These are phyloP conservation scores for Microcaecilia unicolor DNA, from an alignment of 2,797 vertebrate species.

Conservation along the genomic window DNA sequence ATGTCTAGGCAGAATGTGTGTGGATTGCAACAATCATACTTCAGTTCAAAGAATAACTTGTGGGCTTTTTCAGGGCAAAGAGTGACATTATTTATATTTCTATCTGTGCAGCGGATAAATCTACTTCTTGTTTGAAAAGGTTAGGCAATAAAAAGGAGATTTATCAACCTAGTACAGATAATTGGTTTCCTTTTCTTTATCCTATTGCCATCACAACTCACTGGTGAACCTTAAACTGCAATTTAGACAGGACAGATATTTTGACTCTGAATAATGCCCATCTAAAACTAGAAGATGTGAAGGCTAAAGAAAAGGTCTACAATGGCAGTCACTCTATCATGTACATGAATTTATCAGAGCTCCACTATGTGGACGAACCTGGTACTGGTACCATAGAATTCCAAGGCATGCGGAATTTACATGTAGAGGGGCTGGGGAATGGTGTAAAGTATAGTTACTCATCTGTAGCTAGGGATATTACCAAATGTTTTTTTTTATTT, in stretches of 20 bases:
- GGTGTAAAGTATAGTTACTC: too few relatives aligned
- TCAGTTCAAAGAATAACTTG: conserved; percentile 26
- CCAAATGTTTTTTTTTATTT: too few relatives aligned
- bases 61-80: conserved; percentile 16
- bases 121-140: conserved; percentile 31
- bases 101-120: conserved; percentile 25
- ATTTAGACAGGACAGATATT: conserved; percentile 10
- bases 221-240: conserved; percentile 24
- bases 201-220: conserved; percentile 3
- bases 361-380: too few relatives aligned
- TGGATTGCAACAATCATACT: conserved; percentile 14
- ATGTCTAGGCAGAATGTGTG: conserved; percentile 14
- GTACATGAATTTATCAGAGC: too few relatives aligned
- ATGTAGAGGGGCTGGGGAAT: too few relatives aligned
- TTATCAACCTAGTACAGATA: conserved; percentile 36
- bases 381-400: too few relatives aligned
- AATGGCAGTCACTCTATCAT: too few relatives aligned
- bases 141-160: conserved; percentile 33
- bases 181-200: conserved; percentile 29
- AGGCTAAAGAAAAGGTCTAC: too few relatives aligned
- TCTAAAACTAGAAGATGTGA: too few relatives aligned
- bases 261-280: not conserved
- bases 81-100: conserved; percentile 25
- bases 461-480: too few relatives aligned
- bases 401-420: too few relatives aligned